phyloP scores from a whole-genome alignment of 2,888 invertebrate species.

The Coenonympha glycerion region DNA sequence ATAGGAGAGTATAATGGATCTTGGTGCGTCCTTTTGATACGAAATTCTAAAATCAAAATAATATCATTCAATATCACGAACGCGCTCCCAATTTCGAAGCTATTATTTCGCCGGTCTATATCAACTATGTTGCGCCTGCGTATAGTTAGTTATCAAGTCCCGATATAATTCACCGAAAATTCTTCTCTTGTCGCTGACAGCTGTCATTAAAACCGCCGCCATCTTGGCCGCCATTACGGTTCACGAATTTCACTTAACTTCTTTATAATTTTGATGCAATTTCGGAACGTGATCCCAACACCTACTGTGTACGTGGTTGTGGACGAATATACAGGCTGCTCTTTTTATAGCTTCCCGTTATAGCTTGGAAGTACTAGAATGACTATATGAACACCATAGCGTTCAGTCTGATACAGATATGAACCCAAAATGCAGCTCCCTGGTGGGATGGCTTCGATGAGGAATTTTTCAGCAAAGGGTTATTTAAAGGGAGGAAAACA shows the following conservation, averaged over 20 bases:
- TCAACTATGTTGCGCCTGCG: slow-evolving; percentile 27
- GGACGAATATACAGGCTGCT: slow-evolving; percentile 32
- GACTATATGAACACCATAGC: too few species aligned
- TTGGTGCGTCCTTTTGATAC: too few species aligned
- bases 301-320: slow-evolving; percentile 42
- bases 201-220: slow-evolving; percentile 34
- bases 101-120: slow-evolving; percentile 9
- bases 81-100: not conserved
- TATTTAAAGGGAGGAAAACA: too few species aligned
- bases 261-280: slow-evolving; percentile 71
- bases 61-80: not conserved
- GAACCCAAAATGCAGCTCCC: too few species aligned
- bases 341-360: not conserved
- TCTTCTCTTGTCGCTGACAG: slow-evolving; percentile 31
- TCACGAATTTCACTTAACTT: slow-evolving; percentile 60
- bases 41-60: too few species aligned
- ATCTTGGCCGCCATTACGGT: slow-evolving; percentile 28
- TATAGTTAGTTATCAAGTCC: slow-evolving; percentile 32
- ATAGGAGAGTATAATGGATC: too few species aligned
- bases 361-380: not conserved
- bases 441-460: too few species aligned
- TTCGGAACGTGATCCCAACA: slow-evolving; percentile 65
- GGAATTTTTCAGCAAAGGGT: too few species aligned
- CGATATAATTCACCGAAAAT: slow-evolving; percentile 34
- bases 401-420: too few species aligned